Evolutionary conservation across 2,113 vertebrate genomes (phyloP), one percentile per base, ranked within the genome.

Genomic region (Hippoglossus stenolepis): DNA sequence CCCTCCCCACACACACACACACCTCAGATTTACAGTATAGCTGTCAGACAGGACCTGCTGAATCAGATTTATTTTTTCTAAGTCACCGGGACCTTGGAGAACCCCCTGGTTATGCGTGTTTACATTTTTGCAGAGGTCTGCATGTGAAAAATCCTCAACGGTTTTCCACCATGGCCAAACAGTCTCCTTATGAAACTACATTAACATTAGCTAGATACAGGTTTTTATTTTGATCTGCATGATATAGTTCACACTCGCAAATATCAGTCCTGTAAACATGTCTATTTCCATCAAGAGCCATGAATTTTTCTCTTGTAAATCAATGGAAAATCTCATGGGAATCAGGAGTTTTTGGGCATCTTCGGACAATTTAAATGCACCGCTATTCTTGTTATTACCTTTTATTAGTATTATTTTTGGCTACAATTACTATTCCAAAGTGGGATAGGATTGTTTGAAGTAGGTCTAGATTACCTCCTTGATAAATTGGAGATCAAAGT

Each of bases 31-130:
- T 82, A 87, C 72, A 70, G 67, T 2, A 59, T 3, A 24, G 71
- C 66, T 71, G 65, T 86, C 28, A 64, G 54, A 84, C 62, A 54
- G 35, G 24, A 71, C 54, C 63, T 0, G 6, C 51, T 73, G 51
- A 70, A 78, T 57, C 60, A 28, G 72, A 85, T 86, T 83, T 87
- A 83, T 70, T 87, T 60, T 73, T 66, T 59, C 47, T 81, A 81
- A 63, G 74, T 79, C 26, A 38, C 49, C 0, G 6, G 62, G 73
- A 84, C 78, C 58, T 82, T 23, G 2, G 65, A 67, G 51, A 78
- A 79, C 63, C 60, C 35, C 4, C 35, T 38, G 1, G 4, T 61
- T 59, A 28, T 53, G 28, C 20, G 2, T 76, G 47, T 72, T 81
- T 38, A 38, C n/a, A 65, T 60, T 73, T 69, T 17, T 66, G 28